Percentiles rank a stretch among this genome's conserved stretches.
phyloP scores from a whole-genome alignment of 2,113 vertebrate genomes.

The Corapipo altera region DNA sequence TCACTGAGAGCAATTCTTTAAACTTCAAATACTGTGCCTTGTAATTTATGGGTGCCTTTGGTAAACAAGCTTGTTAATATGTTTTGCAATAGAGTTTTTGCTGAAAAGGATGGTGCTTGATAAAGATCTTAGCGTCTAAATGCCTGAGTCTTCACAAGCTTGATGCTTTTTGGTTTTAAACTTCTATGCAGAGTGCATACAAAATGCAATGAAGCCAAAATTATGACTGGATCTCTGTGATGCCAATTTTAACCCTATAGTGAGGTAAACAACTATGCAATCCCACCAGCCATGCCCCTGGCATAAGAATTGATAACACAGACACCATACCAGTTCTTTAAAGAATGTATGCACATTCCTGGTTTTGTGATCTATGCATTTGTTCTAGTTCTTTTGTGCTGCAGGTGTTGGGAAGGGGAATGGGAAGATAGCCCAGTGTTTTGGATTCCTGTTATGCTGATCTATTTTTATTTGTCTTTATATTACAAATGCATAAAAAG shows the following conservation, averaged over 20 bases:
- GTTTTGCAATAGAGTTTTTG: neutral
- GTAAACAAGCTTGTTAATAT: neutral
- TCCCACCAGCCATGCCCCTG: neutral
- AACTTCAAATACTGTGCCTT: neutral
- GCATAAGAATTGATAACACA: neutral
- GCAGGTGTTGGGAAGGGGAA: neutral
- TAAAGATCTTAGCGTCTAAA: neutral
- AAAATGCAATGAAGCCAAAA: neutral
- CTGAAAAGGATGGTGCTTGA: neutral
- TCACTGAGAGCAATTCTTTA: constrained; percentile 2
- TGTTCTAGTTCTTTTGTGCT: neutral
- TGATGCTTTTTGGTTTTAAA: neutral
- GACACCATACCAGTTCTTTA: neutral
- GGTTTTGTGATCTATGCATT: neutral
- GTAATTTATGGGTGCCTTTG: neutral
- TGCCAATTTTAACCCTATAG: neutral
- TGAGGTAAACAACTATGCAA: neutral
- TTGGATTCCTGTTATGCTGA: neutral
- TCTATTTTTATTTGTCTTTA: neutral
- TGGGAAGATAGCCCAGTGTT: neutral
- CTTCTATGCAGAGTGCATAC: neutral
- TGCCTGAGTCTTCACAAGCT: neutral
- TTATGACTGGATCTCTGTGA: neutral
- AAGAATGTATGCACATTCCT: neutral
- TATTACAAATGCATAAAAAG: neutral